Evolutionary conservation across 35 echinoderm and acorn worm genomes (phyloP).

Genomic region (Holothuria glaberrima): DNA sequence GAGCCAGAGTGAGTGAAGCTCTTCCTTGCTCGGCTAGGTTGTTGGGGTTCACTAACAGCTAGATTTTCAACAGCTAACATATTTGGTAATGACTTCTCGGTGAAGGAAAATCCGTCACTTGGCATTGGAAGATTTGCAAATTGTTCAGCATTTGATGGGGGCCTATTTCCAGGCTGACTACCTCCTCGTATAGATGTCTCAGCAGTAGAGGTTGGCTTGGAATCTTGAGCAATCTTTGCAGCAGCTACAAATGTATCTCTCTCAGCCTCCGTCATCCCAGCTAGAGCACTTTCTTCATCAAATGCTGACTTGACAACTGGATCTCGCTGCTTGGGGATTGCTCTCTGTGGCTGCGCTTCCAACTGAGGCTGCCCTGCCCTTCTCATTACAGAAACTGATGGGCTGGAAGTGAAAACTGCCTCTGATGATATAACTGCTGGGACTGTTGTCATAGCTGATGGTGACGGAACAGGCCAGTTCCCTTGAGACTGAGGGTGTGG

Average conservation of each 20-base stretch:
- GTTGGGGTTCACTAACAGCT: slow-evolving; percentile 11
- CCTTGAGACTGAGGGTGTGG: slow-evolving; percentile 12
- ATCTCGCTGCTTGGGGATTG: slow-evolving; percentile 1
- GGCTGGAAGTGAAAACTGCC: slow-evolving; percentile 43
- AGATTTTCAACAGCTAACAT: slow-evolving; percentile 44
- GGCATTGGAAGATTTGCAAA: neutral
- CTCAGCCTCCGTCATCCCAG: slow-evolving; percentile 88
- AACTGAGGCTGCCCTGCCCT: no score
- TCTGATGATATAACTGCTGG: slow-evolving; percentile 20
- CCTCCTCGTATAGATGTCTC: no score
- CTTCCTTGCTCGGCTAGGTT: neutral
- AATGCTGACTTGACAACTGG: slow-evolving; percentile 52
- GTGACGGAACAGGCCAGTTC: slow-evolving; percentile 10
- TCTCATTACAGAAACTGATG: slow-evolving; percentile 14
- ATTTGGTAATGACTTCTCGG: neutral
- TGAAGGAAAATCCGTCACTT: neutral
- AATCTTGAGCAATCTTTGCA: slow-evolving; percentile 86
- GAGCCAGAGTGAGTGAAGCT: neutral
- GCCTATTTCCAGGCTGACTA: no score
- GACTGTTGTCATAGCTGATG: slow-evolving; percentile 32
- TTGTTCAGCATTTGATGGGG: neutral
- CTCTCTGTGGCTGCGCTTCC: neutral
- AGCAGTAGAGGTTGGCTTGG: slow-evolving; percentile 32
- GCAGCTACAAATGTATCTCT: slow-evolving; percentile 86
- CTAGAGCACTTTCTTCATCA: slow-evolving; percentile 86